phyloP scores from a whole-genome alignment of 2,888 invertebrate species.

The Gastrophysa polygoni region DNA sequence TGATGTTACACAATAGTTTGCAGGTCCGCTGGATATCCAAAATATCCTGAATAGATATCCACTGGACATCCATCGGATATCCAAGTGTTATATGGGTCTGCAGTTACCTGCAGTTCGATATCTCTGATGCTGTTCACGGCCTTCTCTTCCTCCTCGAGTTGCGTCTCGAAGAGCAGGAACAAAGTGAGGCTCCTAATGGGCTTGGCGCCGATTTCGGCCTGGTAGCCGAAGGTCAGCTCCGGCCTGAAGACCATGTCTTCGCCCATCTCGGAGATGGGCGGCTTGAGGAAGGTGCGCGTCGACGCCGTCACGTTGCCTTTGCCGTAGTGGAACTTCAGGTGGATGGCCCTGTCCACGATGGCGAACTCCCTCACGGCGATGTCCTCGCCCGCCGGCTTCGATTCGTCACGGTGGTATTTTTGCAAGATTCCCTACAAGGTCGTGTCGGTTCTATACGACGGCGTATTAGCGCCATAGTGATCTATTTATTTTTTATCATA shows the following conservation, averaged over 20 bases:
- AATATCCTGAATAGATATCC: too few relatives aligned
- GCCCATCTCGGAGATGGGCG: constrained; percentile 73
- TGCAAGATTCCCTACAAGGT: constrained; percentile 37
- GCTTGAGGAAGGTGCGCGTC: constrained; percentile 70
- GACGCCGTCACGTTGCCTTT: constrained; percentile 67
- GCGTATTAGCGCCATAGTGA: too few relatives aligned
- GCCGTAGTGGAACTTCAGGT: constrained; percentile 68
- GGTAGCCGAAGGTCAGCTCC: constrained; percentile 64
- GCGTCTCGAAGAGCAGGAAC: constrained; percentile 67
- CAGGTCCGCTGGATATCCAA: too few relatives aligned
- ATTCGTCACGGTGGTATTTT: constrained; percentile 65
- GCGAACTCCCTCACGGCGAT: constrained; percentile 70
- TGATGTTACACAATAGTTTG: too few relatives aligned
- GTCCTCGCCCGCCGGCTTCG: constrained; percentile 65
- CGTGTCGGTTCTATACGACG: too few relatives aligned
- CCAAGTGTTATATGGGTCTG: too few relatives aligned
- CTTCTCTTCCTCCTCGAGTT: constrained; percentile 67
- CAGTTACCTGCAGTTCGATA: constrained; percentile 57
- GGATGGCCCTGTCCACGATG: constrained; percentile 66
- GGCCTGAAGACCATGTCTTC: constrained; percentile 53
- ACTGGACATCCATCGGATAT: too few relatives aligned
- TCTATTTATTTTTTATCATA: too few relatives aligned
- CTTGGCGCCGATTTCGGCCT: constrained; percentile 67
- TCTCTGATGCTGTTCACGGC: constrained; percentile 63
- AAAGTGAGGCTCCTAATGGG: constrained; percentile 68